phyloP scores from a whole-genome alignment of 2,113 vertebrate genomes.

The Equus przewalskii region DNA sequence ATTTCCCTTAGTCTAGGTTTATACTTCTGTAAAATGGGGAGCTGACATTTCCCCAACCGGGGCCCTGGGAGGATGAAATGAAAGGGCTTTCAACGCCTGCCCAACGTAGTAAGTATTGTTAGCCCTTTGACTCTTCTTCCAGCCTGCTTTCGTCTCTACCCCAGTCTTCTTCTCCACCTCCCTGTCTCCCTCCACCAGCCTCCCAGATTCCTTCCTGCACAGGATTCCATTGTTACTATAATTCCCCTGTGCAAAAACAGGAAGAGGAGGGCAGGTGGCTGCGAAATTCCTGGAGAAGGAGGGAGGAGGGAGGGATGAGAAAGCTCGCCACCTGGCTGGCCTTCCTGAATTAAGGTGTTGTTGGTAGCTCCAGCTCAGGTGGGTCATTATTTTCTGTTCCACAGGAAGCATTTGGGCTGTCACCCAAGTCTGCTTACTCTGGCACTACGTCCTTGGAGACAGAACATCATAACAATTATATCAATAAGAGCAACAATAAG shows the following conservation, averaged over 20 bases:
- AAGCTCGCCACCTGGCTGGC: neutral
- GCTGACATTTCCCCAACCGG: neutral
- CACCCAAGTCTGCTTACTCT: neutral
- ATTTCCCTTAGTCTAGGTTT: neutral
- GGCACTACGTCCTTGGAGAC: neutral
- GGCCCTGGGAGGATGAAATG: neutral
- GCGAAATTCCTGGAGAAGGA: neutral
- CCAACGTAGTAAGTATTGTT: rapidly evolving
- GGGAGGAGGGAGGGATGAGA: neutral
- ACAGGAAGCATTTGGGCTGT: slow-evolving; percentile 43
- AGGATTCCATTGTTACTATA: slow-evolving; percentile 31
- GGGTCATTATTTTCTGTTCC: slow-evolving; percentile 58
- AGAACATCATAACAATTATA: neutral
- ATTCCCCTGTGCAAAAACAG: neutral
- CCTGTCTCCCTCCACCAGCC: neutral
- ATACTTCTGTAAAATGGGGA: neutral
- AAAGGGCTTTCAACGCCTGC: neutral
- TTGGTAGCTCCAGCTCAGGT: neutral
- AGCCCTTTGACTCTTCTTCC: neutral
- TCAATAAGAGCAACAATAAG: neutral
- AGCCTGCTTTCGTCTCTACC: neutral
- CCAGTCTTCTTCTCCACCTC: too few relatives aligned
- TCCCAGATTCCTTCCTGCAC: neutral
- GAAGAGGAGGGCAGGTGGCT: neutral
- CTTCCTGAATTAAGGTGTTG: neutral